Base-by-base conservation (phyloP, 2,797 vertebrate species). In the Meda fulgida region DNA sequence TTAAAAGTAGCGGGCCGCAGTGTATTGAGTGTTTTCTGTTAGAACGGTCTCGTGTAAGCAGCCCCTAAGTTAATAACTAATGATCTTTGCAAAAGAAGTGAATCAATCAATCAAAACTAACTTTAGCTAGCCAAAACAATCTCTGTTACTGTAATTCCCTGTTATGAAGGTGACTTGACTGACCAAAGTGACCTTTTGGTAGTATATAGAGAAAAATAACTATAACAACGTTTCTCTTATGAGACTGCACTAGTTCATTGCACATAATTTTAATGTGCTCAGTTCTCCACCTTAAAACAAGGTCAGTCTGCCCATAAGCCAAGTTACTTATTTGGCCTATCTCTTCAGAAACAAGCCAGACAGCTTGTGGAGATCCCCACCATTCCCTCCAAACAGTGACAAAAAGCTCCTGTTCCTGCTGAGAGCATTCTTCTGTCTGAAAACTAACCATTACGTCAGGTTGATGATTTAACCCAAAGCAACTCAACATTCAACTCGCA, bases 401-500 rank as follows among this genome's bases (percentile, higher is more conserved):
- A 72, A 53, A 76, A 67, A 34, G 9, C 23, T 75, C 34, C 38
- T 80, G 51, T 72, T 55, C 81, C 82, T 72, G 58, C 78, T 71
- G 65, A 58, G 73, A 85, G 76, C 80, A 87, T 86, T 85, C 83
- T 78, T 83, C 75, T 26, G n/a, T 84, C 82, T 69, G 53, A 58
- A 81, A 83, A 81, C 51, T 40, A 80, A 69, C 60, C 76, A 86
- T 83, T 82, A 82, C 36, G 63, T 70, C 29, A n/a, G 21, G 43
- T 18, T 29, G 60, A 79, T 83, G 85, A 88, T 88, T 83, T 83
- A 87, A 78, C 77, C 34, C 69, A 83, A 83, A 84, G 55, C 72
- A 87, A 16, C 55, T 72, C 29, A 29, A 78, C 48, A 16, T 46
- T 72, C 29, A 29, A 78, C 48, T 23, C 58, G 31, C 80, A 85